Percentiles rank a stretch among this genome's conserved stretches.
Conservation (phyloP, 2,888 invertebrate genomes). For the Epinotia ramella region DNA sequence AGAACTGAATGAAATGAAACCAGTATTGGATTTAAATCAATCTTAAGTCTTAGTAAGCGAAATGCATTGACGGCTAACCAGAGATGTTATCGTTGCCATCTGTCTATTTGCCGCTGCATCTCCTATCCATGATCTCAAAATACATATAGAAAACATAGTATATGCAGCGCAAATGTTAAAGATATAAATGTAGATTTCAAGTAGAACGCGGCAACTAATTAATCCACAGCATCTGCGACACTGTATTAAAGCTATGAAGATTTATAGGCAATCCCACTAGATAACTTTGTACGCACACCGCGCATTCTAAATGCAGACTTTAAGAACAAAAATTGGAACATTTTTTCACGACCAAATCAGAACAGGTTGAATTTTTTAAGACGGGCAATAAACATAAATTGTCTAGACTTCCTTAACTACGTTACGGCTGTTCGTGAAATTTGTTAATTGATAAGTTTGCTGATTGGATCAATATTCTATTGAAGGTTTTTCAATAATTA, state of each 20-base stretch:
- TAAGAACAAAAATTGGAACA: constrained; percentile 34
- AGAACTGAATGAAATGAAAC: constrained; percentile 8
- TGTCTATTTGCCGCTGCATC: constrained; percentile 43
- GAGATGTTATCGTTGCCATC: constrained; percentile 43
- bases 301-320: constrained; percentile 38
- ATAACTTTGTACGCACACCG: constrained; percentile 42
- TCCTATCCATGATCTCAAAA: constrained; percentile 37
- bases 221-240: constrained; percentile 45
- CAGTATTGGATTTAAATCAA: constrained; percentile 32
- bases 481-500: constrained; percentile 17
- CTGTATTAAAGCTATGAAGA: constrained; percentile 45
- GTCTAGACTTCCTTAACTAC: constrained; percentile 44
- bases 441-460: constrained; percentile 39
- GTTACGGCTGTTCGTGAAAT: constrained; percentile 43
- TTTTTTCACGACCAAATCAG: constrained; percentile 23
- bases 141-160: constrained; percentile 28
- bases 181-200: constrained; percentile 45
- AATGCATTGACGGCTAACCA: constrained; percentile 43
- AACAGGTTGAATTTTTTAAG: constrained; percentile 38
- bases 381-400: constrained; percentile 43
- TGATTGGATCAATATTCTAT: constrained; percentile 41
- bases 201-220: constrained; percentile 45
- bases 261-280: constrained; percentile 43
- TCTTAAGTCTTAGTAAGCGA: constrained; percentile 28
- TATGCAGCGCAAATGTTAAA: constrained; percentile 39